These are phyloP conservation scores for Andrena trimmerana DNA, from an alignment of 2,888 invertebrate species.

Conservation along the genomic window DNA sequence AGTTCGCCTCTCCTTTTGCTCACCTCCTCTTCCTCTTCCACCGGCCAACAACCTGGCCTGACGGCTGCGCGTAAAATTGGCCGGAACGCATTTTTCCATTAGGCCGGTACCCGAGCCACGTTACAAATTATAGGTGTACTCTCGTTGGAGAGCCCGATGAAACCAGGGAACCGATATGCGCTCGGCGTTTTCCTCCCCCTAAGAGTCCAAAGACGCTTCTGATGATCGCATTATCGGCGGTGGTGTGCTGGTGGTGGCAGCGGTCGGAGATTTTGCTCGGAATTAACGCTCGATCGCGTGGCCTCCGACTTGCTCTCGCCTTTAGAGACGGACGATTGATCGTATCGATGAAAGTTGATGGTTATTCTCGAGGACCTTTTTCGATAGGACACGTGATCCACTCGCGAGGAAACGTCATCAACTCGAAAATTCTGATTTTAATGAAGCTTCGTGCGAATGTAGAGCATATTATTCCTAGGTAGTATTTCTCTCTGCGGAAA, in stretches of 20 bases:
- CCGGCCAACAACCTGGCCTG: slow-evolving; percentile 70
- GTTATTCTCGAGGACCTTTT: not conserved
- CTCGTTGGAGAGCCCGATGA: slow-evolving; percentile 74
- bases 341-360: slow-evolving; percentile 8
- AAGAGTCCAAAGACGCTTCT: slow-evolving; percentile 26
- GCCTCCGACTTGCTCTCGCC: not conserved
- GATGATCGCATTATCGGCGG: slow-evolving; percentile 18
- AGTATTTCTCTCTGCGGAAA: too few relatives aligned
- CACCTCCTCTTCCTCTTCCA: slow-evolving; percentile 35
- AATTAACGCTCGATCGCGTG: slow-evolving; percentile 20
- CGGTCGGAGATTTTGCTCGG: not conserved
- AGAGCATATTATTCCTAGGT: too few relatives aligned
- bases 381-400: not conserved
- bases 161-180: slow-evolving; percentile 72
- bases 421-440: too few relatives aligned
- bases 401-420: too few relatives aligned
- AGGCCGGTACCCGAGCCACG: slow-evolving; percentile 77
- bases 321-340: slow-evolving; percentile 18
- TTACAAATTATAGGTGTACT: slow-evolving; percentile 82
- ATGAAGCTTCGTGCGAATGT: too few relatives aligned
- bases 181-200: slow-evolving; percentile 65
- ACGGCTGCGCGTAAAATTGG: slow-evolving; percentile 80
- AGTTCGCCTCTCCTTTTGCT: slow-evolving; percentile 20
- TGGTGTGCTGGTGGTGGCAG: slow-evolving; percentile 3
- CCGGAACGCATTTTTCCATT: slow-evolving; percentile 82